Conservation (phyloP, 2,888 invertebrate genomes). For the Stomorhina lunata region DNA sequence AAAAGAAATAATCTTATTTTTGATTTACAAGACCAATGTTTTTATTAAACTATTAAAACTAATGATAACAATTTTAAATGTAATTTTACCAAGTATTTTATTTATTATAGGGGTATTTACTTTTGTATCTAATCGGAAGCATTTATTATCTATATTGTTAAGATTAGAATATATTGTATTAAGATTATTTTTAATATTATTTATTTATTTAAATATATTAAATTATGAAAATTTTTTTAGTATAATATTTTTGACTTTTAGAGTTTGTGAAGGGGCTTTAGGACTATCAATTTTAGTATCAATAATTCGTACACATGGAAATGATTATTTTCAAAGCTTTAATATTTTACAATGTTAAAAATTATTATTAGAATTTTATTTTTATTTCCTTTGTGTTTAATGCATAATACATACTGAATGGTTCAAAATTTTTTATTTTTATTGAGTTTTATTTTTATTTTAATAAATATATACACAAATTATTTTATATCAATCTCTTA, state of each 20-base stretch:
- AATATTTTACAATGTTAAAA: slow-evolving; percentile 83
- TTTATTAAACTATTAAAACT: slow-evolving; percentile 85
- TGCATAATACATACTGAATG: slow-evolving; percentile 81
- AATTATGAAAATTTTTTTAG: slow-evolving; percentile 82
- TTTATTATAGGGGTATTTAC: slow-evolving; percentile 81
- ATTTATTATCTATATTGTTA: slow-evolving; percentile 83
- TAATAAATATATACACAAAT: slow-evolving; percentile 77
- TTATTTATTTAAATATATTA: slow-evolving; percentile 80
- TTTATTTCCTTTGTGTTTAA: slow-evolving; percentile 81
- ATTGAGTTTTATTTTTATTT: slow-evolving; percentile 81
- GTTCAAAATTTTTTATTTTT: slow-evolving; percentile 81
- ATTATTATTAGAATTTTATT: slow-evolving; percentile 77
- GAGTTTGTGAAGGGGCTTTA: slow-evolving; percentile 85
- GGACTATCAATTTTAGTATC: slow-evolving; percentile 84
- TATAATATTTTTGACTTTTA: slow-evolving; percentile 83
- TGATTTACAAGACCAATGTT: slow-evolving; percentile 86
- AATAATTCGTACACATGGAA: slow-evolving; percentile 83
- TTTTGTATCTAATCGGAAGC: slow-evolving; percentile 82
- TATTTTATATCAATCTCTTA: slow-evolving; percentile 74
- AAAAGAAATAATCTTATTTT: slow-evolving; percentile 82
- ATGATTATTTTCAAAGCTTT: slow-evolving; percentile 84
- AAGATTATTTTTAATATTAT: slow-evolving; percentile 81
- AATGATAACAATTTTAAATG: slow-evolving; percentile 81
- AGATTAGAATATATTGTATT: slow-evolving; percentile 84
- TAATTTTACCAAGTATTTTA: slow-evolving; percentile 79